Evolutionary conservation across 2,888 invertebrate species (phyloP), one percentile per base, ranked within the genome.

Genomic region (Drosophila neotestacea): DNA sequence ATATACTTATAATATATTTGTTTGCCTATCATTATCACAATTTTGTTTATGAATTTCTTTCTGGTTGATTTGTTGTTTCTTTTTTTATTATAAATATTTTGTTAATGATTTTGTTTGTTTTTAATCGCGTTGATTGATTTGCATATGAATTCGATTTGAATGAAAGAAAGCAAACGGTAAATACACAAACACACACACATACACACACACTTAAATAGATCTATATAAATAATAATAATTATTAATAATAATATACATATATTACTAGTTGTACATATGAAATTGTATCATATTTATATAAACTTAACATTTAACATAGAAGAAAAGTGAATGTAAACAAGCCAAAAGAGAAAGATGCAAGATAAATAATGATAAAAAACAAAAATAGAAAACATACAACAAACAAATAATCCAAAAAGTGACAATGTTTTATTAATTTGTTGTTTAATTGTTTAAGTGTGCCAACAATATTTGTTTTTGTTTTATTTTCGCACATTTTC

Each of bases 261-360:
- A 62, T 11, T 56, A 44, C 41, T 44, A 42, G 55, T 30, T 64
- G 28, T 56, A 63, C 34, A 62, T 62, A 64, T 46, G 42, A 48
- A 82, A 65, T 62, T 79, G 70, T 76, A 72, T 60, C 56, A 77
- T 76, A 77, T 59, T 47, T 56, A 61, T 36, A 42, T 44, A 61
- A 55, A 71, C 58, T 44, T 87, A 84, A 77, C 56, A 61, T 64
- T 36, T 46, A 39, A 55, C 39, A 39, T 63, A 63, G 30, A 41
- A 32, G 68, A 85, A 85, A 77, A 88, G 83, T 83, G 79, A 83
- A 88, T 83, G 88, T 88, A 88, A 83, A 88, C 86, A 88, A 85
- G 74, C 88, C 88, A 83, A 83, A 85, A 74, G 60, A 67, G 51
- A 62, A 76, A 16, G 13, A 70, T 58, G 7, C 30, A 7, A 55